phyloP scores from a whole-genome alignment of 2,113 vertebrate genomes.

The Brachyistius frenatus region DNA sequence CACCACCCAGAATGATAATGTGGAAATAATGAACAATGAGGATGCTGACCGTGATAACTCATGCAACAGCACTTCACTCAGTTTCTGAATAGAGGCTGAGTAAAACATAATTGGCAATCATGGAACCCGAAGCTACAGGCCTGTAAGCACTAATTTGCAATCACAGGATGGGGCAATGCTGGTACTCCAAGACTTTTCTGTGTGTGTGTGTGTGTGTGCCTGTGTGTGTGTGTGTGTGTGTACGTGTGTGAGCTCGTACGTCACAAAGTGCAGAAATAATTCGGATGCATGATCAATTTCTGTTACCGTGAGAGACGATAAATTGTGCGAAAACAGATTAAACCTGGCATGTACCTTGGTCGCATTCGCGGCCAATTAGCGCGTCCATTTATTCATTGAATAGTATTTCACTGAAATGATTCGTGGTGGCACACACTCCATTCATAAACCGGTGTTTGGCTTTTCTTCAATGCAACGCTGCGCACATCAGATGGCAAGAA shows the following conservation, averaged over 20 bases:
- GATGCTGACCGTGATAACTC: constrained; percentile 57
- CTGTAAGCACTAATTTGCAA: constrained; percentile 67
- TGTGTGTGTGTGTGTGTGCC: constrained; percentile 15
- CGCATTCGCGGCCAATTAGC: constrained; percentile 46
- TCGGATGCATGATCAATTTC: constrained; percentile 56
- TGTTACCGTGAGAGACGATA: constrained; percentile 31
- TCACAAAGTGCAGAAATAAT: constrained; percentile 51
- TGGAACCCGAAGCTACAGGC: constrained; percentile 45
- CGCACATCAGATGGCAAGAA: neutral
- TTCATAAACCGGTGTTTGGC: neutral
- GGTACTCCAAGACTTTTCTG: constrained; percentile 9
- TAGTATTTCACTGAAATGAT: constrained; percentile 18
- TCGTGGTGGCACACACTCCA: neutral
- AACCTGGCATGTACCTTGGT: constrained; percentile 46
- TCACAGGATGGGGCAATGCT: constrained; percentile 52
- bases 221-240: constrained; percentile 15
- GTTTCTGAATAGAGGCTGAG: constrained; percentile 57
- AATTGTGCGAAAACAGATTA: constrained; percentile 33
- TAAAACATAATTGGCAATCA: constrained; percentile 78
- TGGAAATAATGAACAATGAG: constrained; percentile 64
- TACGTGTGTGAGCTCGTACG: constrained; percentile 27
- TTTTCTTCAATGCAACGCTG: neutral
- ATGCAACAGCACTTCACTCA: constrained; percentile 43
- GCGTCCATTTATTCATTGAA: constrained; percentile 42
- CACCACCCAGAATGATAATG: constrained; percentile 63